Conservation (phyloP, 2,113 vertebrate species). For the Shinisaurus crocodilurus region DNA sequence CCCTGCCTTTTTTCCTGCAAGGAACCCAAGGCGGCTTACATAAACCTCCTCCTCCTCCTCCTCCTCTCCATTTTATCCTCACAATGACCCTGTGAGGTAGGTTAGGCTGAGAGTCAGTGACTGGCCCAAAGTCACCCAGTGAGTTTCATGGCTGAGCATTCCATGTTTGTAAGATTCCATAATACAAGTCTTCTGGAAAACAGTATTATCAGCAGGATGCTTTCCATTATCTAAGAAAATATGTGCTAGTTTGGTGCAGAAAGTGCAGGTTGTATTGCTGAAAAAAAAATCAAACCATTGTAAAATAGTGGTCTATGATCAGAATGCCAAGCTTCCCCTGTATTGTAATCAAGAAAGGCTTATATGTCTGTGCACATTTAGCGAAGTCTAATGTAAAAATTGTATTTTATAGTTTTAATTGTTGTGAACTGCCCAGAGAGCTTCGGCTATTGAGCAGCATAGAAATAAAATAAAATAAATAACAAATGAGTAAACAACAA, state of each 20-base stretch:
- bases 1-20: too few species aligned
- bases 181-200: fast-evolving
- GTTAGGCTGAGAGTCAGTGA: too few species aligned
- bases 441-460: too few species aligned
- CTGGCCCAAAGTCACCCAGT: too few species aligned
- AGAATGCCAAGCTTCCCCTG: neutral
- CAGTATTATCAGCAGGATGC: neutral
- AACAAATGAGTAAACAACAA: neutral
- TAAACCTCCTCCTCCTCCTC: too few species aligned
- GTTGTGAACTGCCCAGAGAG: too few species aligned
- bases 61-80: too few species aligned
- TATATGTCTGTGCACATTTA: neutral
- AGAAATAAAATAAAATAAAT: too few species aligned
- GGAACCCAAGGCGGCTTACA: too few species aligned
- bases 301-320: neutral
- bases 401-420: too few species aligned
- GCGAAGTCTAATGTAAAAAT: neutral
- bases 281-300: neutral
- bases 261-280: neutral
- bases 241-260: neutral
- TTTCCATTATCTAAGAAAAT: neutral
- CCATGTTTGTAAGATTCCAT: conserved; percentile 7
- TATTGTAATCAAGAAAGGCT: neutral
- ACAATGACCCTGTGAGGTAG: too few species aligned
- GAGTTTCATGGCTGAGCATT: too few species aligned